Evolutionary conservation across 2,113 vertebrate genomes (phyloP), one percentile per base, ranked within the genome.

Genomic region (Pteruthius melanotis): DNA sequence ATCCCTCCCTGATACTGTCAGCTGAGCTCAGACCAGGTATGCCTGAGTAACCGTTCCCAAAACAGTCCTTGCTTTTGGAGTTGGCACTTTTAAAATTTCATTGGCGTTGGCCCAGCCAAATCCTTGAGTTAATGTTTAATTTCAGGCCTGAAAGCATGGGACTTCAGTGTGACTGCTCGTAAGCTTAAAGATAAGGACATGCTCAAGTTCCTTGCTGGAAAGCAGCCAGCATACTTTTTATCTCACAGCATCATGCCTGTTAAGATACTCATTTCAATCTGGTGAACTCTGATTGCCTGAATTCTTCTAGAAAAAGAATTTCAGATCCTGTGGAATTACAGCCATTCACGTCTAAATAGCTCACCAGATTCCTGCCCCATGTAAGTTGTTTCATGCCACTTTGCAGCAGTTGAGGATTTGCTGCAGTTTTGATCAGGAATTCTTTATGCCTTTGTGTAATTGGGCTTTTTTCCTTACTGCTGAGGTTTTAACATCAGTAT

Each of bases 101-200:
- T 63, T 93, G 87, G 82, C 35, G 5, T 11, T 3, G 8, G 47
- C 57, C 82, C 91, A 94, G 63, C 42, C 39, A 91, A 94, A 94
- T 83, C 39, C 70, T 90, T 71, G 89, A 91, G 74, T 82, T 91
- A 39, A 93, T 66, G 90, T 95, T 95, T 87, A 42, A 90, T 95
- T 96, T 93, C 54, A 63, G 84, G 79, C 70, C 68, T 5, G 40
- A 7, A 90, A 85, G 90, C 84, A n/a, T 40, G 76, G 56, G 85
- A 60, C 87, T 93, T 72, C 78, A 85, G 70, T 72, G 66, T 64
- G 89, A 76, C 90, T 91, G 71, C 84, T 79, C 1, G 0, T 89
- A 44, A 83, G 92, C 88, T 80, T 70, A 27, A 52, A 94, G 96
- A 93, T 94, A 96, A 96, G 95, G 94, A 86, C 90, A 42, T 81